Conservation (phyloP, 2,888 invertebrate genomes). For the Eupeodes latifasciatus region DNA sequence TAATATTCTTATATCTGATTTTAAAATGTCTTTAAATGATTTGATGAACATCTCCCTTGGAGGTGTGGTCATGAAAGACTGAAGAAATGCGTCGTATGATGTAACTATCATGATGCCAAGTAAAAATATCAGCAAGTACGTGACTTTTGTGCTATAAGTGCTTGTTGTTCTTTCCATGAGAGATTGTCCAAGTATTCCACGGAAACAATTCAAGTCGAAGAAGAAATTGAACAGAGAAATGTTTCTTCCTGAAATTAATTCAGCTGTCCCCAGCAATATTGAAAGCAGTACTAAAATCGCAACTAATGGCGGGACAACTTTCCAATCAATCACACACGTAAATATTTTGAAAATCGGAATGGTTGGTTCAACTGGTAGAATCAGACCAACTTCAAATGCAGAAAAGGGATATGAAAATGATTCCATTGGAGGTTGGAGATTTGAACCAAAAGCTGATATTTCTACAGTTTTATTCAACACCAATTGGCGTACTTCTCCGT, state of each 20-base stretch:
- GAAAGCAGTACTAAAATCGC: neutral
- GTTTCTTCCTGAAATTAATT: too few species aligned
- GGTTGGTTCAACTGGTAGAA: conserved; percentile 80
- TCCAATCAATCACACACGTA: conserved; percentile 78
- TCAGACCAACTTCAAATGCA: conserved; percentile 78
- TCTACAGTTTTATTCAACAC: conserved; percentile 79
- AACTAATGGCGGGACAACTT: conserved; percentile 66
- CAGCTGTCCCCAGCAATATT: neutral
- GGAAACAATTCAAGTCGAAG: neutral
- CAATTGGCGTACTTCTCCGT: conserved; percentile 54
- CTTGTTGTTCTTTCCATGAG: neutral
- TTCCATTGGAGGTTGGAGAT: conserved; percentile 68
- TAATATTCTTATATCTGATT: neutral
- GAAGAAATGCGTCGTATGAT: conserved; percentile 19
- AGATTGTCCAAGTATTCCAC: conserved; percentile 10
- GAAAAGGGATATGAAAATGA: conserved; percentile 79
- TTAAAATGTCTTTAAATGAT: neutral
- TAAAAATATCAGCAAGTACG: conserved; percentile 2
- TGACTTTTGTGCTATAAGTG: neutral
- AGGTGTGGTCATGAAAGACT: neutral
- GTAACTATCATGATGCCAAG: conserved; percentile 17
- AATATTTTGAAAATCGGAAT: conserved; percentile 79
- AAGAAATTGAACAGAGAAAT: neutral
- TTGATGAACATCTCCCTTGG: neutral
- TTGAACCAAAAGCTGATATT: conserved; percentile 77